A percentile compares a stretch with the other conserved stretches of the same genome.
Conservation (phyloP, 2,888 invertebrate genomes). For the Drosophila bunnanda region DNA sequence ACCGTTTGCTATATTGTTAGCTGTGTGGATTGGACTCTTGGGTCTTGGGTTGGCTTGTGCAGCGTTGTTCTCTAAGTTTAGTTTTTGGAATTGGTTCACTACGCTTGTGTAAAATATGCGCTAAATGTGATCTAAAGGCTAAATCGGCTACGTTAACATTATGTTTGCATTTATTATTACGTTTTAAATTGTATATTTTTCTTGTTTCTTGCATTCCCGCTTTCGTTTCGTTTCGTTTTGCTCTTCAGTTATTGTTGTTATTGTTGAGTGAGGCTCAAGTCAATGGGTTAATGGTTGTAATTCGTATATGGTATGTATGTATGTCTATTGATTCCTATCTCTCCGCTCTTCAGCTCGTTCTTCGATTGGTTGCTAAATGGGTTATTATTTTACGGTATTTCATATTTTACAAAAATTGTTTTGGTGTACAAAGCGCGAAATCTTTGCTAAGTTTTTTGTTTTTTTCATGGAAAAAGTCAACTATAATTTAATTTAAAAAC, state of each 20-base stretch:
- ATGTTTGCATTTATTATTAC: slow-evolving; percentile 45
- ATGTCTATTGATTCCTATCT: slow-evolving; percentile 14
- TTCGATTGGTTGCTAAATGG: slow-evolving; percentile 19
- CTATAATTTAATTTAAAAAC: slow-evolving; percentile 56
- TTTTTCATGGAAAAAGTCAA: slow-evolving; percentile 79
- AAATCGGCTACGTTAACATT: slow-evolving; percentile 56
- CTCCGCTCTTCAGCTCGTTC: slow-evolving; percentile 1
- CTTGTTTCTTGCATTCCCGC: slow-evolving; percentile 10
- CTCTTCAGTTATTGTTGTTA: slow-evolving; percentile 40
- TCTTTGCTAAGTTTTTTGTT: slow-evolving; percentile 34
- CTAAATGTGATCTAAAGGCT: slow-evolving; percentile 51
- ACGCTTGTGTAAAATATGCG: slow-evolving; percentile 51
- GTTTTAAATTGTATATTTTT: slow-evolving; percentile 19
- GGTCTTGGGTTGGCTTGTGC: slow-evolving; percentile 7
- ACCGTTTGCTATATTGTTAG: not conserved
- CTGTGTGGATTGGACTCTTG: slow-evolving; percentile 10
- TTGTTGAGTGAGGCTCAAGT: slow-evolving; percentile 28
- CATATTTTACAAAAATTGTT: slow-evolving; percentile 58
- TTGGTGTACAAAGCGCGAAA: slow-evolving; percentile 28
- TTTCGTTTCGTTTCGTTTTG: slow-evolving; percentile 12
- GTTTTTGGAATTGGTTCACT: slow-evolving; percentile 43
- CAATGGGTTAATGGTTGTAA: slow-evolving; percentile 24
- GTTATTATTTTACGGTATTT: slow-evolving; percentile 11
- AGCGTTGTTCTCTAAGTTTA: slow-evolving; percentile 18
- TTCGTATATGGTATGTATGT: not conserved